Conservation (phyloP, 2,113 vertebrate species). For the Bostrychus sinensis region DNA sequence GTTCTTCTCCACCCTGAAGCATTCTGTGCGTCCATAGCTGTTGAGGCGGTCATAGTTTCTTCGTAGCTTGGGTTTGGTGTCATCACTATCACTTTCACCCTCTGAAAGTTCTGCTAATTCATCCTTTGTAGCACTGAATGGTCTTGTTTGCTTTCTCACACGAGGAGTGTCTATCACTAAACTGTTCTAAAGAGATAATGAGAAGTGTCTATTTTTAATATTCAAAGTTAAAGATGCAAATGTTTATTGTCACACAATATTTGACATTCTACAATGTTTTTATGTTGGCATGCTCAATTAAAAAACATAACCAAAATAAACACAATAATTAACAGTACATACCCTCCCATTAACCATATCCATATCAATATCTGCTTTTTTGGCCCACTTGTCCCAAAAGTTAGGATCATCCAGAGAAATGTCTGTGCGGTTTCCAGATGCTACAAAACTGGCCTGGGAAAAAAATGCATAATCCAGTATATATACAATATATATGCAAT, state of each 20-base stretch:
- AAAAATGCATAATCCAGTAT: neutral
- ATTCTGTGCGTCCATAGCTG: slow-evolving; percentile 95
- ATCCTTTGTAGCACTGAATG: slow-evolving; percentile 96
- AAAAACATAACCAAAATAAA: too few species aligned
- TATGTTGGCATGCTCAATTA: neutral
- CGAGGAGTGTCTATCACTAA: slow-evolving; percentile 98
- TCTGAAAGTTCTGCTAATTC: slow-evolving; percentile 95
- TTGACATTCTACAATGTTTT: neutral
- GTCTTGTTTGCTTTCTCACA: slow-evolving; percentile 95
- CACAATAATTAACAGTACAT: slow-evolving; percentile 66
- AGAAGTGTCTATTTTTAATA: too few species aligned
- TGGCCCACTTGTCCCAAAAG: slow-evolving; percentile 99
- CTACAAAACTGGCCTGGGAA: slow-evolving; percentile 97
- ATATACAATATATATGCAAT: slow-evolving; percentile 52
- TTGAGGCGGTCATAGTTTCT: slow-evolving; percentile 90
- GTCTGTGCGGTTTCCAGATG: slow-evolving; percentile 98
- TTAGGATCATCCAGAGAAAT: slow-evolving; percentile 98
- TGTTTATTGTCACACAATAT: too few species aligned
- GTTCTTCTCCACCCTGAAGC: slow-evolving; percentile 98
- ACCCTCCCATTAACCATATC: slow-evolving; percentile 95
- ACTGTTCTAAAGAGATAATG: slow-evolving; percentile 86
- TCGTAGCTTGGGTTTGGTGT: slow-evolving; percentile 90
- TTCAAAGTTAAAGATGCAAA: neutral
- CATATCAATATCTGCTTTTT: slow-evolving; percentile 96
- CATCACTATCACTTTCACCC: slow-evolving; percentile 91